Percentiles rank a stretch among this genome's conserved stretches.
Conservation (phyloP, 2,888 invertebrate genomes). For the Cybosia mesomella region DNA sequence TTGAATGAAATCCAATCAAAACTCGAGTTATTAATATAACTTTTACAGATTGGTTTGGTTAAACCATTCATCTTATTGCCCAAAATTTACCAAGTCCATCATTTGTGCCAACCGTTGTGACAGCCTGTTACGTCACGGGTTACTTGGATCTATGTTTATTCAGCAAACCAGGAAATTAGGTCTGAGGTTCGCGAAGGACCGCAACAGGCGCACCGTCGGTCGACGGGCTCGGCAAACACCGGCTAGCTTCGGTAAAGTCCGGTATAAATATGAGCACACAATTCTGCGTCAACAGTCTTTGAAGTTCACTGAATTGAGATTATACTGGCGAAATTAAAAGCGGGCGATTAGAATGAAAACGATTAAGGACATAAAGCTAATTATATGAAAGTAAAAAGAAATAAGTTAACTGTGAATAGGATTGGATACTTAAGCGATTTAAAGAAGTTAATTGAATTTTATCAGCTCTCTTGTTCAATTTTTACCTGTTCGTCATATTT, state of each 20-base stretch:
- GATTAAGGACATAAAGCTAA: slow-evolving; percentile 1
- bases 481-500: neutral
- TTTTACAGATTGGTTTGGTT: neutral
- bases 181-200: slow-evolving; percentile 29
- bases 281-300: slow-evolving; percentile 29
- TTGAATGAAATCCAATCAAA: neutral
- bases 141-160: slow-evolving; percentile 41
- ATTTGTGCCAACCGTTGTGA: neutral
- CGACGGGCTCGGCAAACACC: neutral
- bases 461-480: neutral
- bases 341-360: neutral
- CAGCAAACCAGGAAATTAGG: slow-evolving; percentile 44
- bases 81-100: slow-evolving; percentile 1
- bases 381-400: neutral
- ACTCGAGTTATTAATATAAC: neutral
- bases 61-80: neutral
- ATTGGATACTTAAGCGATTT: neutral
- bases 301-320: slow-evolving; percentile 31
- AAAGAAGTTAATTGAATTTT: neutral
- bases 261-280: neutral
- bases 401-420: neutral
- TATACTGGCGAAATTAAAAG: slow-evolving; percentile 31
- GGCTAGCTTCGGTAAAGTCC: neutral
- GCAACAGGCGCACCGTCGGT: slow-evolving; percentile 5
- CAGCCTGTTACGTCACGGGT: slow-evolving; percentile 41